A percentile compares a stretch with the other conserved stretches of the same genome.
These are phyloP conservation scores for Limnephilus lunatus DNA, from an alignment of 2,888 invertebrate species.

Conservation along the genomic window DNA sequence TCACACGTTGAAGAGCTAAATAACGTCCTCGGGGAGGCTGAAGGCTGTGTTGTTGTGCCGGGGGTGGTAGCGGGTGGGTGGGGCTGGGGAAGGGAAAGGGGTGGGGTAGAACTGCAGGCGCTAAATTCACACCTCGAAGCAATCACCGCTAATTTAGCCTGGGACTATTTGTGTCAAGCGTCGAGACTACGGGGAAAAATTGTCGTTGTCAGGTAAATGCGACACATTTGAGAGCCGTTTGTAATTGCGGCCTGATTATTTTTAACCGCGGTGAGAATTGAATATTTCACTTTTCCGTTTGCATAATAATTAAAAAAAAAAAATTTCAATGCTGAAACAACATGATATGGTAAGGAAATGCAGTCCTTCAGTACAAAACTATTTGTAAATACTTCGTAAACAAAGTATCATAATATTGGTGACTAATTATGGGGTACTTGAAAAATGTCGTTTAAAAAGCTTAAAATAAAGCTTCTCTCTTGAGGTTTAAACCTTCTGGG, in stretches of 20 bases:
- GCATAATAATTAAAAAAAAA: background rate
- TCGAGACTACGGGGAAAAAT: background rate
- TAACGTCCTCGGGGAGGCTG: background rate
- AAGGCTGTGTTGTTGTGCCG: background rate
- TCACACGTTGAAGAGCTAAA: background rate
- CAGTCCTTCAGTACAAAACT: background rate
- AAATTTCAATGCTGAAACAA: background rate
- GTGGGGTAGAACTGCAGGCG: slow-evolving; percentile 13
- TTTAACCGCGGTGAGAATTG: background rate
- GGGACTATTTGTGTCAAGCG: slow-evolving; percentile 46
- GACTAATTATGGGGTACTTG: background rate
- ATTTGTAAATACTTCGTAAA: background rate
- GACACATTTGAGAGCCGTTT: slow-evolving; percentile 4
- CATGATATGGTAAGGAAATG: background rate
- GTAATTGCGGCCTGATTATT: slow-evolving; percentile 1
- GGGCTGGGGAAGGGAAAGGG: background rate
- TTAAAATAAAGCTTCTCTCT: background rate
- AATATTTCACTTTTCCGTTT: background rate
- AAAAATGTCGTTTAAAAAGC: background rate
- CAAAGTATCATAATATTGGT: background rate
- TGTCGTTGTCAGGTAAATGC: slow-evolving; percentile 7
- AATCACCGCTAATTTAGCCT: slow-evolving; percentile 49
- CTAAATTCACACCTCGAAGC: slow-evolving; percentile 43
- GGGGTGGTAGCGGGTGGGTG: background rate
- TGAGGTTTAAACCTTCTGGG: background rate